These are phyloP conservation scores for Drosophila affinis DNA, from an alignment of 2,888 invertebrate genomes.

Conservation along the genomic window DNA sequence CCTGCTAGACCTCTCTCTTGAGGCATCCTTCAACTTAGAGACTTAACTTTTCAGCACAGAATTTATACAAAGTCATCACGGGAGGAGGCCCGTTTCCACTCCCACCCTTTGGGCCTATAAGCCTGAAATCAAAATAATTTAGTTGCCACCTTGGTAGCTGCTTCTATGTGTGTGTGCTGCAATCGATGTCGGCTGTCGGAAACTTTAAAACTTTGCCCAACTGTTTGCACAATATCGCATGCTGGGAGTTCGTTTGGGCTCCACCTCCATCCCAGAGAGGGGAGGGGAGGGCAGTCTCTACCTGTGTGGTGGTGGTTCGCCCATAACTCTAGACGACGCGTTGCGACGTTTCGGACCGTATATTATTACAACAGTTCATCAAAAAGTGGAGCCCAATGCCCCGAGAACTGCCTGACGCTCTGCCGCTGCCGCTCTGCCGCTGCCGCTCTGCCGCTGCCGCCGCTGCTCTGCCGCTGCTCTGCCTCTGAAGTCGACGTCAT, in stretches of 20 bases:
- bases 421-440: neutral
- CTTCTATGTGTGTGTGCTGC: constrained; percentile 29
- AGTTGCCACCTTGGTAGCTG: constrained; percentile 59
- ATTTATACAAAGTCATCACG: constrained; percentile 50
- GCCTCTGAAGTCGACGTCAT: constrained; percentile 36
- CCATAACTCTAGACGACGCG: constrained; percentile 60
- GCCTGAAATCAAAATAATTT: constrained; percentile 70
- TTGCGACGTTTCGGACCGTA: constrained; percentile 66
- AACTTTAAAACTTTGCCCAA: constrained; percentile 70
- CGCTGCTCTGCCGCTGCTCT: too few species aligned
- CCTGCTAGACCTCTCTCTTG: neutral
- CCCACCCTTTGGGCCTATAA: constrained; percentile 4
- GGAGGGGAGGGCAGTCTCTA: neutral
- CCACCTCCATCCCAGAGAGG: neutral
- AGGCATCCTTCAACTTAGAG: constrained; percentile 24
- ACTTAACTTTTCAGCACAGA: constrained; percentile 45
- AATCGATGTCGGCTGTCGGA: constrained; percentile 68
- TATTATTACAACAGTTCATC: constrained; percentile 78
- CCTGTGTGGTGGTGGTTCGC: neutral
- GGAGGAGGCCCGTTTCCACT: neutral
- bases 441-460: neutral
- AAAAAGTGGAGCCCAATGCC: constrained; percentile 53
- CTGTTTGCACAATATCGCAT: constrained; percentile 66
- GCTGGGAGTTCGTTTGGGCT: constrained; percentile 31
- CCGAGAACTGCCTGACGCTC: constrained; percentile 23